Conservation (phyloP, 2,888 invertebrate genomes). For the Chalcosyrphus nemorum region DNA sequence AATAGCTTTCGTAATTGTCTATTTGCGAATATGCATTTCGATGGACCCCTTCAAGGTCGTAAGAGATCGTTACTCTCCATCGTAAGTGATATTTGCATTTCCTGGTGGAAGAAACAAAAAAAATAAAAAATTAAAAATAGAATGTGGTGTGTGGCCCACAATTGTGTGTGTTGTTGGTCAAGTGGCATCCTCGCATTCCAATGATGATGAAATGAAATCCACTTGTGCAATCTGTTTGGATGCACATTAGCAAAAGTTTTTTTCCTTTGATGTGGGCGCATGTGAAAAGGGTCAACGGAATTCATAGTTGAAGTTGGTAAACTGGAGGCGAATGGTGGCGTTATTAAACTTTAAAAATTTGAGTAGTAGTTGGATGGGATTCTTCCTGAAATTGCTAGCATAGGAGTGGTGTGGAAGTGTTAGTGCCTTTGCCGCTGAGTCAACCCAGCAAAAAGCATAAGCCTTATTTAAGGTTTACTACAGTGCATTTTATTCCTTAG, state of each 20-base stretch:
- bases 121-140: background rate
- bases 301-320: background rate
- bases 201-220: constrained; percentile 46
- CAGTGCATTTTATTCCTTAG: no score
- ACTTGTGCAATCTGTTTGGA: constrained; percentile 52
- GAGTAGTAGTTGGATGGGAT: no score
- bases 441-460: no score
- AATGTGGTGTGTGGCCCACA: constrained; percentile 11
- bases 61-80: constrained; percentile 55
- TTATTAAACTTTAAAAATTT: no score
- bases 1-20: background rate
- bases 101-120: constrained; percentile 49
- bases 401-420: no score
- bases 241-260: constrained; percentile 18
- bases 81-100: constrained; percentile 37
- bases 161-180: constrained; percentile 31
- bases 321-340: no score
- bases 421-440: no score
- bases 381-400: no score
- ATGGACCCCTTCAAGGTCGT: constrained; percentile 46
- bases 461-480: no score
- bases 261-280: constrained; percentile 33
- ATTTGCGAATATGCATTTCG: constrained; percentile 39
- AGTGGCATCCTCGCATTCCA: constrained; percentile 52
- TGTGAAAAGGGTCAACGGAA: constrained; percentile 38